phyloP scores from a whole-genome alignment of 2,113 vertebrate genomes.

The Rhinoderma darwinii region DNA sequence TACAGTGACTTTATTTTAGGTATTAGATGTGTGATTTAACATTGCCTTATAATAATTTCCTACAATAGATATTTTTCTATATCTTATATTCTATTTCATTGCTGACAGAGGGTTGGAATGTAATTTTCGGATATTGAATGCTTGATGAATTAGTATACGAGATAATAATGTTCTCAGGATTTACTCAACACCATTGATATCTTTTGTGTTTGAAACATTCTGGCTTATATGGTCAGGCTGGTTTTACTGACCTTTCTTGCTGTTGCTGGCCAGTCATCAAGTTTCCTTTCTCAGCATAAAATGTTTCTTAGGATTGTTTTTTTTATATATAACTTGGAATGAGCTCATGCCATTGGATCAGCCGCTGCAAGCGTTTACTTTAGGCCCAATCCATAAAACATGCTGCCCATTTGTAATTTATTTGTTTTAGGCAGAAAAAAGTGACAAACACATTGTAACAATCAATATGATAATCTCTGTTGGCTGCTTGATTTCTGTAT shows the following conservation, averaged over 20 bases:
- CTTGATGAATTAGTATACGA: not conserved
- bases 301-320: slow-evolving; percentile 67
- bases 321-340: slow-evolving; percentile 66
- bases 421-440: slow-evolving; percentile 59
- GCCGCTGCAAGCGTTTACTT: slow-evolving; percentile 54
- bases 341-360: slow-evolving; percentile 65
- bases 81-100: not conserved
- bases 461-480: slow-evolving; percentile 54
- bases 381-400: slow-evolving; percentile 63
- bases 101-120: not conserved
- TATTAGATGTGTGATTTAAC: not conserved
- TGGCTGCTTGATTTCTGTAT: slow-evolving; percentile 60
- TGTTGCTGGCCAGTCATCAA: slow-evolving; percentile 76
- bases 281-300: slow-evolving; percentile 81
- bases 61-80: not conserved
- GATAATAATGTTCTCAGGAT: not conserved
- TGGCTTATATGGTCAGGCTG: slow-evolving; percentile 76
- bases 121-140: too few relatives aligned
- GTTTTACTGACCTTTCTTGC: slow-evolving; percentile 74
- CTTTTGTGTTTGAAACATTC: slow-evolving; percentile 71
- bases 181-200: slow-evolving; percentile 64
- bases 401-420: slow-evolving; percentile 53
- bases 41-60: not conserved
- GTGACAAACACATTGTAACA: slow-evolving; percentile 39
- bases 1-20: not conserved